Evolutionary conservation across 53 echinoderm and acorn worm genomes (phyloP), one percentile per base, ranked within the genome.

Genomic region (Hippasteria phrygiana): DNA sequence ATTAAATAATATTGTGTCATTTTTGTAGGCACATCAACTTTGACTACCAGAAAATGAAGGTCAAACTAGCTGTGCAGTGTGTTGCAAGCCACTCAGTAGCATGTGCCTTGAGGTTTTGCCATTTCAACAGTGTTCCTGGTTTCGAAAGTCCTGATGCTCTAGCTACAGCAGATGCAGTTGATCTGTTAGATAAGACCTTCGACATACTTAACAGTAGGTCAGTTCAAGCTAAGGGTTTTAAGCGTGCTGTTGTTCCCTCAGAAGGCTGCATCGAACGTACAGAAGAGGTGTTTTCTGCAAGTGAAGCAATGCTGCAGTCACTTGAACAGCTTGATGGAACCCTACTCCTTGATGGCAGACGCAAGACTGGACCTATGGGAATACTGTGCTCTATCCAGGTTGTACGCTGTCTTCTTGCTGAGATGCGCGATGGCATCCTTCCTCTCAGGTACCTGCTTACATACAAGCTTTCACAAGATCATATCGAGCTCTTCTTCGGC

Each of bases 391-490:
- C 18, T n/a, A 56, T 56, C 56, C 56, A 56, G 22, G 56, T 56
- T 3, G 56, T 56, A 18, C 56, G 10, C 17, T 56, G 56, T n/a
- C 17, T 56, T n/a, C 56, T 56, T 16, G 56, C 11, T 56, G 56
- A 56, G 17, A 56, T 56, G 56, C 17, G 56, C 3, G 56, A 56
- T 16, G 22, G 22, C 22, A 16, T 56, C 22, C 56, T 66, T 7
- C 29, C 8, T 31, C 66, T 66, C 31, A 27, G 33, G 29, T 66
- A 28, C 66, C 66, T 66, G 29, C 32, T 29, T 8, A 29, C 66
- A 66, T 66, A 66, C 33, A 66, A 66, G 66, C 29, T 66, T 17
- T 31, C 31, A 28, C 29, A 66, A 31, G 66, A 66, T 31, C 66
- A 66, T 14, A 66, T 66, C 2, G 11, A 45, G 46, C 46, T 45